Percentiles rank a stretch among this genome's conserved stretches.
phyloP scores from a whole-genome alignment of 1,140 invertebrate genomes.

The Ceratoteleas bidentatus region DNA sequence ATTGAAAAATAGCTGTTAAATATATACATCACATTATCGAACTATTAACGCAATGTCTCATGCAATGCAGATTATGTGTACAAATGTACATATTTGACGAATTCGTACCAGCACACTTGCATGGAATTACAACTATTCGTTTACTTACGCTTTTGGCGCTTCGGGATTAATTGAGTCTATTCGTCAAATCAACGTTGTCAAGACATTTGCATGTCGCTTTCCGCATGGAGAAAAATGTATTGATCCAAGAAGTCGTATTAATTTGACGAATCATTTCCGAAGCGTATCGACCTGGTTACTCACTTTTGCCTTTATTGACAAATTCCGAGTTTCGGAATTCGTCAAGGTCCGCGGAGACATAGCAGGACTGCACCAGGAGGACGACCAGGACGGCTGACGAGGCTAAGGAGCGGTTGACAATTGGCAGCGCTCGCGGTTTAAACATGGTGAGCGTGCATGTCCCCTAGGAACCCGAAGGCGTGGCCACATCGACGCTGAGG shows the following conservation, averaged over 20 bases:
- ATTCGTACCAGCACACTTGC: conserved; percentile 22
- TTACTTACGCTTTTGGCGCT: conserved; percentile 25
- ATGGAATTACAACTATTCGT: no score
- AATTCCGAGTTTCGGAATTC: conserved; percentile 77
- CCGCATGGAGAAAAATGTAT: not conserved
- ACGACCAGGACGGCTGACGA: conserved; percentile 72
- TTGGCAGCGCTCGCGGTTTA: conserved; percentile 74
- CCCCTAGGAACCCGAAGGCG: conserved; percentile 74
- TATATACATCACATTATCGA: conserved; percentile 48
- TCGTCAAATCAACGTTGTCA: not conserved
- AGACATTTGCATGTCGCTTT: not conserved
- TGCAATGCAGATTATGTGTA: conserved; percentile 40
- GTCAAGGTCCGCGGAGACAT: conserved; percentile 75
- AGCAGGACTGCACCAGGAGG: conserved; percentile 68
- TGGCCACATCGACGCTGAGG: conserved; percentile 68
- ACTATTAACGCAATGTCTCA: conserved; percentile 20
- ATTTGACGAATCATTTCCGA: not conserved
- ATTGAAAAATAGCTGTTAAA: conserved; percentile 42
- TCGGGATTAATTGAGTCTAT: conserved; percentile 6
- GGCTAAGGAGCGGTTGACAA: conserved; percentile 69
- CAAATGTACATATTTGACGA: conserved; percentile 38
- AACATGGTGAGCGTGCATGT: conserved; percentile 80
- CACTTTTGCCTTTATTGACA: conserved; percentile 83
- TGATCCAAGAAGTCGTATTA: not conserved
- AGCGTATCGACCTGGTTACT: conserved; percentile 63